Conservation (phyloP, 2,888 invertebrate genomes). For the Lingula anatina region DNA sequence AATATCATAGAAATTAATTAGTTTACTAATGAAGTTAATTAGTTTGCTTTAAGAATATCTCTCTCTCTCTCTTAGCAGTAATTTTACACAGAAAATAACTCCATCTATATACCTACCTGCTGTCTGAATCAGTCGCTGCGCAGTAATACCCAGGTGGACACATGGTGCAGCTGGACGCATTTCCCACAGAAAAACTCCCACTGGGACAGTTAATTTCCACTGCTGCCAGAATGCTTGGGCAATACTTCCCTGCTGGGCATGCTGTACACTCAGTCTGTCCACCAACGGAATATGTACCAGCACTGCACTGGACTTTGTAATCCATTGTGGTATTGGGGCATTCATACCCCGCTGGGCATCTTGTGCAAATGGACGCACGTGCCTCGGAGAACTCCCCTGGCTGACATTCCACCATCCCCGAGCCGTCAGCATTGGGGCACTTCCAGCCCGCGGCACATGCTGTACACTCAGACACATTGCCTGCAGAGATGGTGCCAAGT, state of each 20-base stretch:
- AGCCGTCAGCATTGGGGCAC: slow-evolving; percentile 37
- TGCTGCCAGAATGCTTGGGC: slow-evolving; percentile 21
- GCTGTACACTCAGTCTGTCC: slow-evolving; percentile 23
- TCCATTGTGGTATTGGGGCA: slow-evolving; percentile 24
- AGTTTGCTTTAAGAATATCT: too few relatives aligned
- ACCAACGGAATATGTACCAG: slow-evolving; percentile 27
- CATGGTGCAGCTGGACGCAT: slow-evolving; percentile 33
- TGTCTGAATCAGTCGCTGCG: slow-evolving; percentile 22
- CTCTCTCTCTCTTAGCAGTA: too few relatives aligned
- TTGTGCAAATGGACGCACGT: slow-evolving; percentile 23
- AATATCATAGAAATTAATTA: not conserved
- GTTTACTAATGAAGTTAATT: too few relatives aligned
- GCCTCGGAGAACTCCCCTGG: slow-evolving; percentile 34
- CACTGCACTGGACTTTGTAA: slow-evolving; percentile 16
- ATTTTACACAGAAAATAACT: too few relatives aligned
- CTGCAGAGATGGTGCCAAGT: slow-evolving; percentile 31
- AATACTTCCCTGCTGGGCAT: slow-evolving; percentile 32
- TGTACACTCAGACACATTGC: slow-evolving; percentile 28
- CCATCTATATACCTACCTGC: slow-evolving; percentile 34
- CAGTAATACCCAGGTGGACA: slow-evolving; percentile 42
- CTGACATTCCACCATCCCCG: slow-evolving; percentile 27
- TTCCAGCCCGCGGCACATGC: slow-evolving; percentile 34
- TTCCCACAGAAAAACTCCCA: slow-evolving; percentile 36
- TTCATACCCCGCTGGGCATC: slow-evolving; percentile 27
- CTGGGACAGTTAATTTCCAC: slow-evolving; percentile 22